Conservation (phyloP, 2,113 vertebrate species). For the Leptobrachium leishanense region DNA sequence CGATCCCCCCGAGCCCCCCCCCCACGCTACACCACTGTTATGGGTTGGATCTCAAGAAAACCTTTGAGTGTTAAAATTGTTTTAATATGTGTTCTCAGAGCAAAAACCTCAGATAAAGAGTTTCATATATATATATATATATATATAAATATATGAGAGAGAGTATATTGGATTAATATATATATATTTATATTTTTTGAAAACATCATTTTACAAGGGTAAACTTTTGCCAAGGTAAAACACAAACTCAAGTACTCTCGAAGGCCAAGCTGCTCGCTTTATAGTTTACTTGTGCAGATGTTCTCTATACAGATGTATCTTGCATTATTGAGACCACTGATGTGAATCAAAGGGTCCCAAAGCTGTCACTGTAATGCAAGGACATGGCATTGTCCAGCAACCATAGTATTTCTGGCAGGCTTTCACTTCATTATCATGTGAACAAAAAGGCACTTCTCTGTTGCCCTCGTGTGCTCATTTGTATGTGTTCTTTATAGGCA, state of each 20-base stretch:
- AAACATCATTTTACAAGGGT: neutral
- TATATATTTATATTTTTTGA: neutral
- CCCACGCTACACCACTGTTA: no score
- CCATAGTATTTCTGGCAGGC: slow-evolving; percentile 28
- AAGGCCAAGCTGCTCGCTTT: slow-evolving; percentile 23
- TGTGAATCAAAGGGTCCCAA: slow-evolving; percentile 36
- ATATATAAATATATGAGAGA: no score
- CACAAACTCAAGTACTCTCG: slow-evolving; percentile 6
- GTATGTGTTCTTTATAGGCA: slow-evolving; percentile 22
- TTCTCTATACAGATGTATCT: slow-evolving; percentile 42
- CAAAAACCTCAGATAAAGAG: no score
- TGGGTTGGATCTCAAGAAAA: no score
- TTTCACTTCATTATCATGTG: slow-evolving; percentile 42
- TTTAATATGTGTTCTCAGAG: no score
- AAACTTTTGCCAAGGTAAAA: neutral
- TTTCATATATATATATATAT: no score
- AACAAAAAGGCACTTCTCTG: slow-evolving; percentile 27
- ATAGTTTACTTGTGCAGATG: slow-evolving; percentile 37
- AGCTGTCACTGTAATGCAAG: slow-evolving; percentile 40
- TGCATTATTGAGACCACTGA: slow-evolving; percentile 41
- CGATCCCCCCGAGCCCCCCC: no score
- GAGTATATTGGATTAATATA: no score
- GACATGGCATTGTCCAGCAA: slow-evolving; percentile 32
- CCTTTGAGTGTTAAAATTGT: no score
- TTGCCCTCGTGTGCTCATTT: slow-evolving; percentile 32